A percentile compares a stretch with the other conserved stretches of the same genome.
Evolutionary conservation across 2,888 invertebrate genomes (phyloP).

Genomic region (Mamestra brassicae): DNA sequence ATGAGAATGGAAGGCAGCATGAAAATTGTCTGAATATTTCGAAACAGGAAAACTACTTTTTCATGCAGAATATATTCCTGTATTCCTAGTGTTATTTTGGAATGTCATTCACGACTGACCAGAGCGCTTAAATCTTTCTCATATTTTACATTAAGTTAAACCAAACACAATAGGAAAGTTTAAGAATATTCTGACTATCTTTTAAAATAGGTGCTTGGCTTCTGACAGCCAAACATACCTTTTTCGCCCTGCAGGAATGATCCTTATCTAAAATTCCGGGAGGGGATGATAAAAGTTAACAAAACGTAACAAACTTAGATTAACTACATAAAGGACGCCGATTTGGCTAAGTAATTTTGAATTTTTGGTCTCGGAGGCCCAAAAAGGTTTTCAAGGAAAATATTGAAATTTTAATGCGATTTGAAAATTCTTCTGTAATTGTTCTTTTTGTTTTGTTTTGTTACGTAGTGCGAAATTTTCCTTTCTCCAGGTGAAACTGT

Average conservation of each 20-base stretch:
- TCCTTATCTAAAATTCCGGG: constrained; percentile 66
- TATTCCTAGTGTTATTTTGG: not conserved
- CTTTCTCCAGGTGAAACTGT: not conserved
- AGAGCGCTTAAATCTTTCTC: not conserved
- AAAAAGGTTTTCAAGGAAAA: constrained; percentile 30
- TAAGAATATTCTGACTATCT: not conserved
- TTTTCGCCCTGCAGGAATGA: constrained; percentile 11
- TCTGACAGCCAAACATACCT: constrained; percentile 24
- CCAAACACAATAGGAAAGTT: not conserved
- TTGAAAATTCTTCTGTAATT: constrained; percentile 49
- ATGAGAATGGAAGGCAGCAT: constrained; percentile 31
- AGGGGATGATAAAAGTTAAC: constrained; percentile 70
- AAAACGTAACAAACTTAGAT: constrained; percentile 75
- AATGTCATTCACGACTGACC: not conserved
- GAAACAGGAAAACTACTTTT: constrained; percentile 3
- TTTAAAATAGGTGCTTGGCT: not conserved
- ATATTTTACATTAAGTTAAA: too few relatives aligned
- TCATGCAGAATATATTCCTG: not conserved
- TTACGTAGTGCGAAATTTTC: not conserved
- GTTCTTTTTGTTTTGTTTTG: constrained; percentile 53
- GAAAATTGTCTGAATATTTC: constrained; percentile 13
- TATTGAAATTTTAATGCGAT: constrained; percentile 52
- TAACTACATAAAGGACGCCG: constrained; percentile 62
- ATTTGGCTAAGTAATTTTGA: constrained; percentile 55
- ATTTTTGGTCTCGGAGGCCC: constrained; percentile 36